These are phyloP conservation scores for Teleogryllus occipitalis DNA, from an alignment of 1,140 invertebrate species.

Conservation along the genomic window DNA sequence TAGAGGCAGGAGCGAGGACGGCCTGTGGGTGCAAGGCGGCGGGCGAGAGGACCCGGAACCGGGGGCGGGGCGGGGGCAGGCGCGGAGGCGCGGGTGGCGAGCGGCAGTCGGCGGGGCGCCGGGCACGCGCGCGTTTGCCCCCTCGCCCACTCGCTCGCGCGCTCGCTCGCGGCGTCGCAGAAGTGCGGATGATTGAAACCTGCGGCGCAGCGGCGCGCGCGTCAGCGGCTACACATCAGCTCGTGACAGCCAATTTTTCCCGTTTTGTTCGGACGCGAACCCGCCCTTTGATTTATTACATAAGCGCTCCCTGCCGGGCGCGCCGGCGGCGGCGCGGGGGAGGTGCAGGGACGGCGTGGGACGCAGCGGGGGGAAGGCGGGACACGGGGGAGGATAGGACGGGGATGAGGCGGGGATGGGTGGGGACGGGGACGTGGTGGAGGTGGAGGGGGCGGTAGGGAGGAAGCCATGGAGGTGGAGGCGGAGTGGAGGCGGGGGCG, in stretches of 20 bases:
- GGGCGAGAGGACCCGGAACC: too few relatives aligned
- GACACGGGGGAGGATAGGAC: too few relatives aligned
- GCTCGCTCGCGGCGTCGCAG: neutral
- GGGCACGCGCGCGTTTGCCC: neutral
- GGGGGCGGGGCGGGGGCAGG: too few relatives aligned
- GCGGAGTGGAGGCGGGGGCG: too few relatives aligned
- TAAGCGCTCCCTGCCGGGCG: neutral
- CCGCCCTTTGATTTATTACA: neutral
- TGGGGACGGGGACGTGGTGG: neutral
- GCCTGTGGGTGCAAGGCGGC: too few relatives aligned
- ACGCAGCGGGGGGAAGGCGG: too few relatives aligned
- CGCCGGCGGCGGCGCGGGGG: too few relatives aligned
- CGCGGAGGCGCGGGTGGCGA: neutral
- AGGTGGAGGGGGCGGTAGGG: neutral
- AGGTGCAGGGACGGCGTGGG: too few relatives aligned
- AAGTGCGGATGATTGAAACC: slow-evolving; percentile 2
- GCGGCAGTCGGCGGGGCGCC: neutral
- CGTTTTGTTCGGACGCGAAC: neutral
- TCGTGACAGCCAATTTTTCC: neutral
- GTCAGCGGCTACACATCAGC: neutral
- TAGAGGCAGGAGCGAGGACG: too few relatives aligned
- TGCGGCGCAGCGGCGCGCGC: neutral
- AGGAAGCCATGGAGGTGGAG: too few relatives aligned
- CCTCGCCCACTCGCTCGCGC: neutral
- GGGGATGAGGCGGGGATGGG: too few relatives aligned